These are phyloP conservation scores for Macrotus californicus DNA, from an alignment of 2,113 vertebrate genomes.

Conservation along the genomic window DNA sequence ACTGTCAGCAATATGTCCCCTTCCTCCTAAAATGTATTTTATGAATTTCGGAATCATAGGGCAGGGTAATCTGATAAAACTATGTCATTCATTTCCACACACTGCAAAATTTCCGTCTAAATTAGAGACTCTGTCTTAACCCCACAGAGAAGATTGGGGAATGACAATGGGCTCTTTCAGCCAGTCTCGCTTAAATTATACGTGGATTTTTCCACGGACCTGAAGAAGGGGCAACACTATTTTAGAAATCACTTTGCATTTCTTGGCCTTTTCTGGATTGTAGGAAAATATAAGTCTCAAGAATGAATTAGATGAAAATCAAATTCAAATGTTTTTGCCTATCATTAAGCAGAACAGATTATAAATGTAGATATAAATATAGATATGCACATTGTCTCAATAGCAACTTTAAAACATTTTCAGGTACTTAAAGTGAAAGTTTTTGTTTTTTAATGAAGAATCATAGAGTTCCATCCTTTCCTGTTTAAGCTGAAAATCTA, in stretches of 20 bases:
- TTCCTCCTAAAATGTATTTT: not conserved
- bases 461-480: not conserved
- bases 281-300: not conserved
- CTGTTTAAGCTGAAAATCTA: not conserved
- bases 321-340: not conserved
- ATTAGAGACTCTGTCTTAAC: not conserved
- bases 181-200: not conserved
- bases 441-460: not conserved
- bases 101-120: not conserved
- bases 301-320: conserved; percentile 1
- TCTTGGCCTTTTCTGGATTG: not conserved
- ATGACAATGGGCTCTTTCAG: not conserved
- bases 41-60: not conserved
- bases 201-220: not conserved
- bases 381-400: not conserved
- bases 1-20: not conserved
- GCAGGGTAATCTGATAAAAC: not conserved
- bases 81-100: not conserved
- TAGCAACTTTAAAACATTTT: not conserved
- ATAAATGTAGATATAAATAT: conserved; percentile 3
- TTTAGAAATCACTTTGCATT: conserved; percentile 9
- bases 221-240: not conserved
- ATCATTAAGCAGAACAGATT: not conserved
- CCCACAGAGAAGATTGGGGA: not conserved
- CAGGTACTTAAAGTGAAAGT: not conserved